phyloP scores from a whole-genome alignment of 1,140 invertebrate genomes.

The Diuraphis noxia region DNA sequence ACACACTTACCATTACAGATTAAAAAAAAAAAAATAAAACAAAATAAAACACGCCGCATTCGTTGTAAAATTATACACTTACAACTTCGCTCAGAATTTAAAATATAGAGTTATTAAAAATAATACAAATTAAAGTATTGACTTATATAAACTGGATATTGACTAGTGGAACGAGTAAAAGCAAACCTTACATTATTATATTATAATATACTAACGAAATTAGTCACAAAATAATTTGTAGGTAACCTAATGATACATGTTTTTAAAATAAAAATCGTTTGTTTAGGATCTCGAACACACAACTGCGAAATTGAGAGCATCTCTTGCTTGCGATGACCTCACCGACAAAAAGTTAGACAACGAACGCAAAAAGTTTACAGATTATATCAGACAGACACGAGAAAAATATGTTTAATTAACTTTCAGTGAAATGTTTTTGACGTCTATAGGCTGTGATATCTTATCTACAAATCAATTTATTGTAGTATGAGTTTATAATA shows the following conservation, averaged over 20 bases:
- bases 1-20: too few relatives aligned
- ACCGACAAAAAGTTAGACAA: constrained; percentile 21
- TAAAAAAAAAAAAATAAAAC: too few relatives aligned
- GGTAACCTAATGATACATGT: not conserved
- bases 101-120: not conserved
- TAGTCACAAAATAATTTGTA: not conserved
- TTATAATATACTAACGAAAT: too few relatives aligned
- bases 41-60: too few relatives aligned
- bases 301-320: constrained; percentile 31
- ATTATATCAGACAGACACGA: not conserved
- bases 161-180: not conserved
- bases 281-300: constrained; percentile 28
- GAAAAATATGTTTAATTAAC: not conserved
- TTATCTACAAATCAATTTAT: not conserved
- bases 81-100: too few relatives aligned
- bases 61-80: too few relatives aligned
- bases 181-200: too few relatives aligned
- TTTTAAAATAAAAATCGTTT: not conserved
- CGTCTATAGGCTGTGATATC: not conserved
- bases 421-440: not conserved
- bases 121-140: not conserved
- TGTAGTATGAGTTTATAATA: not conserved
- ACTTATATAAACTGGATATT: not conserved
- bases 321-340: constrained; percentile 26
- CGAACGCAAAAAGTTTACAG: constrained; percentile 26